Evolutionary conservation across 2,888 invertebrate genomes (phyloP), one percentile per base, ranked within the genome.

Genomic region (Dryomyza anilis): DNA sequence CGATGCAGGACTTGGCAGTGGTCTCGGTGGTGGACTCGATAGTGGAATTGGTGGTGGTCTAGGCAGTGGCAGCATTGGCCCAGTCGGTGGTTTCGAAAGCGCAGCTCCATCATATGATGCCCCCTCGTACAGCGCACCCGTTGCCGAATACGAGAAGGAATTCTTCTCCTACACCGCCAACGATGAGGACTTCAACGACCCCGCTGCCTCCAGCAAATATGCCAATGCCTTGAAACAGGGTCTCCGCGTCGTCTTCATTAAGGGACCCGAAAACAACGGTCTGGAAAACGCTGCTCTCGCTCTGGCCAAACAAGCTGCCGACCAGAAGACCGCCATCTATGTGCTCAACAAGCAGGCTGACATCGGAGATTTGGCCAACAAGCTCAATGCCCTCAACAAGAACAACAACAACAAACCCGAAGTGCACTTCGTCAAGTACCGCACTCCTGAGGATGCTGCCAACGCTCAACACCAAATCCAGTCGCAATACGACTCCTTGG

Each of bases 341-440:
- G 72, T 76, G 3, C 72, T 78, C 0, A 76, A 73, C 66, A 81
- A 80, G 33, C 76, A 80, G 66, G 69, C 76, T 1, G 78, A 80
- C 23, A 65, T 75, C 1, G 66, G 67, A 6, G 75, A 74, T 45
- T 65, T 79, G 55, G 71, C 74, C 57, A 70, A 71, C 56, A 79
- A 75, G 50, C 64, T 77, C 43, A 76, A 78, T 63, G 61, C 69
- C 30, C 29, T 74, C 6, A 70, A 71, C 27, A 69, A 67, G 57
- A 72, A 73, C 58, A 69, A 72, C 62, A 73, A 70, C 55, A 70
- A 76, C 63, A 77, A 76, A 62, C 79, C 79, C 55, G 79, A 79
- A 65, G 79, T 79, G 1, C 77, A 77, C 62, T 79, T 79, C 57
- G 77, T 81, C 59, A 81, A 81, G 66, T 81, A 81, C 64, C 79